Conservation (phyloP, 2,888 invertebrate genomes). For the Drosophila flavopinicola region DNA sequence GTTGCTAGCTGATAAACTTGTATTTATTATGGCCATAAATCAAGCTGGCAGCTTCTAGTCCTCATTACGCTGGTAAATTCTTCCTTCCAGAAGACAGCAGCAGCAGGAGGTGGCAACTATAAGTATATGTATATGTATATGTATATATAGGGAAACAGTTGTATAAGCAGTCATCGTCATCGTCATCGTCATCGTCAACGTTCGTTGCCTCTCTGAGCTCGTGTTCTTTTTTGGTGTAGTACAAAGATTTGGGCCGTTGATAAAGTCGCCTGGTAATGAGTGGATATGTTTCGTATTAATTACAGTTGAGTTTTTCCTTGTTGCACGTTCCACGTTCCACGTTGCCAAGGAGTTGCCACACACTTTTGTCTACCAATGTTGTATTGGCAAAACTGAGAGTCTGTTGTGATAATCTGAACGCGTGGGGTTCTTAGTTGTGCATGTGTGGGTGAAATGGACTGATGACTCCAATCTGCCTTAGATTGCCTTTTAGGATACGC, state of each 20-base stretch:
- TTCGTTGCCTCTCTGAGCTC: slow-evolving; percentile 23
- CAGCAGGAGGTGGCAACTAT: too few species aligned
- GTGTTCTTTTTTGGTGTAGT: slow-evolving; percentile 24
- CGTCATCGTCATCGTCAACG: slow-evolving; percentile 29
- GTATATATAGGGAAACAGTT: too few species aligned
- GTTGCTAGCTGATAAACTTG: slow-evolving; percentile 77
- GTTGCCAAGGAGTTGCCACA: slow-evolving; percentile 51
- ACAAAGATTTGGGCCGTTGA: slow-evolving; percentile 54
- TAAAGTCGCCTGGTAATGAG: slow-evolving; percentile 65
- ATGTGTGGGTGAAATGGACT: too few species aligned
- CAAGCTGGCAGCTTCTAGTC: slow-evolving; percentile 53
- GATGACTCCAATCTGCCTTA: too few species aligned
- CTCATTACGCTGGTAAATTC: slow-evolving; percentile 28
- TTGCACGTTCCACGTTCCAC: neutral
- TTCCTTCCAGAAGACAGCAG: too few species aligned
- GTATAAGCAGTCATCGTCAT: too few species aligned
- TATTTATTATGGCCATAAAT: slow-evolving; percentile 79
- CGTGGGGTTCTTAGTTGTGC: too few species aligned
- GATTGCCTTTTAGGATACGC: too few species aligned
- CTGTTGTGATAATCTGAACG: too few species aligned
- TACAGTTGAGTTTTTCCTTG: slow-evolving; percentile 50
- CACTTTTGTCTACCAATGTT: too few species aligned
- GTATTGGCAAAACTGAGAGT: too few species aligned
- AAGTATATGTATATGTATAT: too few species aligned
- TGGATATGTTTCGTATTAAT: slow-evolving; percentile 70